A percentile compares a stretch with the other conserved stretches of the same genome.
These are phyloP conservation scores for Hartigia nigra DNA, from an alignment of 2,888 invertebrate species.

Conservation along the genomic window DNA sequence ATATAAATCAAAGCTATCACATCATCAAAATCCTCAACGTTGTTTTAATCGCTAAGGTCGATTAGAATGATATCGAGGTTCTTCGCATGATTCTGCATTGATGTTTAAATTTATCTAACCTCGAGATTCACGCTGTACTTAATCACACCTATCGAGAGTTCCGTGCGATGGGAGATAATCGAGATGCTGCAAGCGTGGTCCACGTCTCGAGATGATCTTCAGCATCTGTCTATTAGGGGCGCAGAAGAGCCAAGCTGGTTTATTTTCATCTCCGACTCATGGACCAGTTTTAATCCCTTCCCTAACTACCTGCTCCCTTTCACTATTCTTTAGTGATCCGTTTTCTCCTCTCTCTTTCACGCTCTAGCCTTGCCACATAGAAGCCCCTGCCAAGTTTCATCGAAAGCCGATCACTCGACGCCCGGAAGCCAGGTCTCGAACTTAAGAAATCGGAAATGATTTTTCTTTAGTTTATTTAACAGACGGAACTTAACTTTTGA, in stretches of 20 bases:
- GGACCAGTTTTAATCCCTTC: slow-evolving; percentile 27
- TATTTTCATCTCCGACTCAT: slow-evolving; percentile 21
- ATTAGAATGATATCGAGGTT: background rate
- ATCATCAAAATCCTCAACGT: background rate
- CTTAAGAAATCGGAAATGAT: background rate
- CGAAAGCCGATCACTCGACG: background rate
- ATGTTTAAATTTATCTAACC: background rate
- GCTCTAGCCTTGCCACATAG: background rate
- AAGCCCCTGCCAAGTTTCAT: background rate
- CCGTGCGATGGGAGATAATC: slow-evolving; percentile 41
- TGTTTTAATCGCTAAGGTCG: background rate
- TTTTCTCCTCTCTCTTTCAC: slow-evolving; percentile 6
- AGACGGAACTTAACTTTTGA: slow-evolving; percentile 27
- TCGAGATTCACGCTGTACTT: background rate
- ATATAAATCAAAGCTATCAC: background rate
- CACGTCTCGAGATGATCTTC: slow-evolving; percentile 60
- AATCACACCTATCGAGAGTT: background rate
- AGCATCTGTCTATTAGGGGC: slow-evolving; percentile 54
- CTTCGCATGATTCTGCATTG: background rate
- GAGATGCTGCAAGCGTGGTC: slow-evolving; percentile 45
- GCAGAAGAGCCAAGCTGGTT: slow-evolving; percentile 36
- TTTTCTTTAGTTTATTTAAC: background rate
- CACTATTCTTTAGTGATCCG: background rate
- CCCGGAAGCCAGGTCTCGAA: background rate
- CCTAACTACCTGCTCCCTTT: slow-evolving; percentile 7